Evolutionary conservation across 30 jellyfish, hydroid and myxozoan genomes (phyloP).

Genomic region (Hydra vulgaris): DNA sequence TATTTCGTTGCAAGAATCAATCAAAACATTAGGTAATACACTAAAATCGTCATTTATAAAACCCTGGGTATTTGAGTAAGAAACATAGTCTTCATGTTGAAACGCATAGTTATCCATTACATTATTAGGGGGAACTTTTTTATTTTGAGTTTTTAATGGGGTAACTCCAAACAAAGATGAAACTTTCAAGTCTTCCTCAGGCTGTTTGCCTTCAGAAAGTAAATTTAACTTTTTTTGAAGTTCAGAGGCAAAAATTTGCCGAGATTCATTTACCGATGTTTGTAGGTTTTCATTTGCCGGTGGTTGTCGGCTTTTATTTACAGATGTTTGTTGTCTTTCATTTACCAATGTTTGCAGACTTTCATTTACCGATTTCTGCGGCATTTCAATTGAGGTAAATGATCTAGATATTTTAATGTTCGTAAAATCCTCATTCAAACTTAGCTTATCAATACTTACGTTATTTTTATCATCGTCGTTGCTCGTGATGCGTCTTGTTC

Average conservation of each 20-base stretch:
- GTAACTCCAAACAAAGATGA: not conserved
- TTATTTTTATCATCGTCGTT: not conserved
- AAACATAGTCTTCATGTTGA: not conserved
- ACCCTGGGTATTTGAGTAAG: not conserved
- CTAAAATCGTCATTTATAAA: not conserved
- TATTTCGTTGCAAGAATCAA: not conserved
- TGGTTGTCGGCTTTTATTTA: no score
- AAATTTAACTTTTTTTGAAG: not conserved
- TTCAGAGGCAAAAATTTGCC: not conserved
- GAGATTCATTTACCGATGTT: not conserved
- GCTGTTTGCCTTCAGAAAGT: not conserved
- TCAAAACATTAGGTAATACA: not conserved
- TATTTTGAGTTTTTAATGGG: not conserved
- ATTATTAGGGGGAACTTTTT: not conserved
- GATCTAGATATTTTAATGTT: no score
- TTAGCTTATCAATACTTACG: not conserved
- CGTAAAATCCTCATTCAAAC: not conserved
- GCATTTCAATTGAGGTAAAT: no score
- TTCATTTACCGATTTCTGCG: no score
- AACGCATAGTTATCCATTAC: not conserved
- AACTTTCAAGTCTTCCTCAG: not conserved
- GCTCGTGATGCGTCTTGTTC: not conserved
- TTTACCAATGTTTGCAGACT: no score
- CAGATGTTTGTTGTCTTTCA: no score
- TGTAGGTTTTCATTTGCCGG: no score